Conservation (phyloP, 2,113 vertebrate genomes). For the Perca flavescens region DNA sequence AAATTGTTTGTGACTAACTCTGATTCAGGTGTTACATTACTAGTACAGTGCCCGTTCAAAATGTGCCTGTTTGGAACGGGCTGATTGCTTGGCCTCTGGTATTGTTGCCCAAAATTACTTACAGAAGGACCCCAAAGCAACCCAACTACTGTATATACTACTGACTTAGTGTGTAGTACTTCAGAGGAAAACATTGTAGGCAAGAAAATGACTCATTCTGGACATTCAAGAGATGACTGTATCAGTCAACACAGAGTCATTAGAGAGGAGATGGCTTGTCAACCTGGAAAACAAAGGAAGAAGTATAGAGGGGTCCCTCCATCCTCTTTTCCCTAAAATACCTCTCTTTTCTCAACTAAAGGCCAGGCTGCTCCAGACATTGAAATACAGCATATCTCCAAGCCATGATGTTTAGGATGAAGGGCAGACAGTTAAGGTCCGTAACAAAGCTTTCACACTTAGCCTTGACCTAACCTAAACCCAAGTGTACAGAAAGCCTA, state of each 20-base stretch:
- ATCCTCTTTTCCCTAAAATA: constrained; percentile 9
- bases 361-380: neutral
- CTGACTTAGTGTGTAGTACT: no score
- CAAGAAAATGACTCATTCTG: neutral
- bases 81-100: no score
- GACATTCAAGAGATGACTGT: constrained; percentile 10
- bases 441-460: neutral
- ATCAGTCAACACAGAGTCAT: constrained; percentile 44
- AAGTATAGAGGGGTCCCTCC: neutral
- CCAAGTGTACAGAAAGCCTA: neutral
- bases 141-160: no score
- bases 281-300: constrained; percentile 36
- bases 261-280: constrained; percentile 37
- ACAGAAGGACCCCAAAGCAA: no score
- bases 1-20: no score
- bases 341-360: neutral
- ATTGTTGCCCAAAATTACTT: no score
- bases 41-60: no score
- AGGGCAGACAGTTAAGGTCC: neutral
- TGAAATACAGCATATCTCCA: neutral
- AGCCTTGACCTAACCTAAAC: neutral
- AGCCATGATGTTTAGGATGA: neutral
- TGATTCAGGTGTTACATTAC: no score
- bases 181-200: no score
- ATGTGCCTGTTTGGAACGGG: no score